These are phyloP conservation scores for Smithornis capensis DNA, from an alignment of 2,113 vertebrate species.

Conservation along the genomic window DNA sequence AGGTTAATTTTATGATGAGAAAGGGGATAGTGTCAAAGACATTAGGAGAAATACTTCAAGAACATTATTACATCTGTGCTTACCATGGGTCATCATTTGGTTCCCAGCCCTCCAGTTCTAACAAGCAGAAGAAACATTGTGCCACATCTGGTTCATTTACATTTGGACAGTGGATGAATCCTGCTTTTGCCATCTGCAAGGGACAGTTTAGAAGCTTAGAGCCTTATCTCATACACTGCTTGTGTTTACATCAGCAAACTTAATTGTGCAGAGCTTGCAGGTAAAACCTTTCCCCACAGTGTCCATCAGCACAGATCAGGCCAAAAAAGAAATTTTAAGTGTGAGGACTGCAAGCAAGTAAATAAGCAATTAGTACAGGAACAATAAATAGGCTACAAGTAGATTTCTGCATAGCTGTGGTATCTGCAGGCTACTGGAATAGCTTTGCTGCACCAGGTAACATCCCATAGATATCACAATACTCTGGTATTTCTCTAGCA, in stretches of 20 bases:
- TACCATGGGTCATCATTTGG: conserved; percentile 80
- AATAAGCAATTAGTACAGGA: neutral
- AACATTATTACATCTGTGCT: neutral
- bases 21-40: neutral
- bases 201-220: neutral
- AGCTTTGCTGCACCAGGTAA: neutral
- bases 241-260: neutral
- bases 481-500: neutral
- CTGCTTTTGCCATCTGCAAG: conserved; percentile 80
- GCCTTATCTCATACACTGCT: neutral
- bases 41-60: neutral
- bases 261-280: neutral
- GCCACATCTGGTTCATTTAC: conserved; percentile 75
- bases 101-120: conserved; percentile 82
- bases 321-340: neutral
- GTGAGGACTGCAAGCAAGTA: neutral
- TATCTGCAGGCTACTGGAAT: neutral
- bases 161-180: conserved; percentile 78
- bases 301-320: neutral
- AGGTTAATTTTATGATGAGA: neutral
- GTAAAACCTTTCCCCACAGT: neutral
- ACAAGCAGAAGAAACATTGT: conserved; percentile 84
- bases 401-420: neutral
- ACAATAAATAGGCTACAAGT: neutral
- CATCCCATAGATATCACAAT: neutral